phyloP scores from a whole-genome alignment of 2,888 invertebrate genomes.

The Protonemura montana region DNA sequence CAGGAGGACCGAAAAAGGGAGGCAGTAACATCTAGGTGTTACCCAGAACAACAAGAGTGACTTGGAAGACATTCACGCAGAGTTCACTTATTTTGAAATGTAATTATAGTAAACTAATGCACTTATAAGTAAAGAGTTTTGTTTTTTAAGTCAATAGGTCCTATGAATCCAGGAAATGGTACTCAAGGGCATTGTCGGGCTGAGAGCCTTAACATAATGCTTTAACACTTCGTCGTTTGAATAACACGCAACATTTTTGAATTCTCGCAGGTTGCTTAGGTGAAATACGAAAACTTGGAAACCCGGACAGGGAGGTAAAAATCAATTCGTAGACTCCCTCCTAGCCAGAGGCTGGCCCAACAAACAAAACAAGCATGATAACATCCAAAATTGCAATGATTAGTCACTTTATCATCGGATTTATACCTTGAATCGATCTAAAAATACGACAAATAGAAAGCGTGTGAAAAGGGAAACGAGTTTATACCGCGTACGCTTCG shows the following conservation, averaged over 20 bases:
- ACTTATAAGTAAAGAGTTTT: background rate
- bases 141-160: background rate
- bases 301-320: background rate
- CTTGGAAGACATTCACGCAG: background rate
- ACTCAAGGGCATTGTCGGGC: background rate
- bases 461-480: background rate
- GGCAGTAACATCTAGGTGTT: background rate
- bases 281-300: background rate
- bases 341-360: constrained; percentile 5
- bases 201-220: background rate
- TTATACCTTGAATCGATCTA: background rate
- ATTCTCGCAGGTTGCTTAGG: background rate
- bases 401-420: background rate
- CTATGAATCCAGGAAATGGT: background rate
- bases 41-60: background rate
- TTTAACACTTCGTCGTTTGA: background rate
- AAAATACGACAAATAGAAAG: background rate
- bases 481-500: background rate
- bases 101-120: background rate
- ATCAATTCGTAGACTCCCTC: constrained; percentile 12
- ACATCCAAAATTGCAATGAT: background rate
- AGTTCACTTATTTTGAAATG: background rate
- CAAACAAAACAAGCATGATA: constrained; percentile 12
- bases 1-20: background rate
- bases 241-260: background rate